Percentiles rank a stretch among this genome's conserved stretches.
phyloP scores from a whole-genome alignment of 2,113 vertebrate genomes.

The Chionis minor region DNA sequence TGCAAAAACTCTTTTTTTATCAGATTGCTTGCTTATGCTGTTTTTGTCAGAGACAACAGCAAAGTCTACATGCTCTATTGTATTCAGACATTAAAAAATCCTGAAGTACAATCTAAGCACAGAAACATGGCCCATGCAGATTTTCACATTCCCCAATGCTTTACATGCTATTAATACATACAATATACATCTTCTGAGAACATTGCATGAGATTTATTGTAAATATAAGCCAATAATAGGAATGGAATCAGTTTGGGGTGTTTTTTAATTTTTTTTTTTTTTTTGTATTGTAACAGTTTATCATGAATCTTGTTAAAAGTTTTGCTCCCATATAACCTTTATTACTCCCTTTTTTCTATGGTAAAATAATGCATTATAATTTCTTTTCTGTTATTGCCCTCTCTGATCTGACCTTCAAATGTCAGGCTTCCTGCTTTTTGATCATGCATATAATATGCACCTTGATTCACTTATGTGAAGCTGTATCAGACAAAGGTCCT shows the following conservation, averaged over 20 bases:
- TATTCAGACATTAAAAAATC: background rate
- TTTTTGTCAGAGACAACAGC: background rate
- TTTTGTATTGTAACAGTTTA: conserved; percentile 26
- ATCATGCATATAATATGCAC: conserved; percentile 48
- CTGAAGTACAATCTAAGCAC: background rate
- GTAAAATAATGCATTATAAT: conserved; percentile 55
- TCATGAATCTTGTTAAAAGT: conserved; percentile 15
- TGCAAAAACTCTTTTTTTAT: background rate
- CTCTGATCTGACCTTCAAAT: conserved; percentile 72
- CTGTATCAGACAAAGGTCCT: conserved; percentile 32
- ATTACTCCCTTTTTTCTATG: background rate
- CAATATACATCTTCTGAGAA: background rate
- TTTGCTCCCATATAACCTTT: conserved; percentile 1
- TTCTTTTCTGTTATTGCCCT: conserved; percentile 37
- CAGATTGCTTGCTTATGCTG: background rate
- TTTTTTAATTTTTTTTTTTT: background rate
- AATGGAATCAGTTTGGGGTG: background rate
- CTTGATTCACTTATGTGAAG: conserved; percentile 33
- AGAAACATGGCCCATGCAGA: background rate
- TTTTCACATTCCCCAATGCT: background rate
- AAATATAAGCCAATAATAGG: background rate
- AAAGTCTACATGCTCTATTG: background rate
- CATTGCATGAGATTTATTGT: background rate
- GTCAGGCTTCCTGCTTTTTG: conserved; percentile 56
- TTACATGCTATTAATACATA: background rate